Evolutionary conservation across 2,888 invertebrate genomes (phyloP).

Genomic region (Anthrax anthrax): DNA sequence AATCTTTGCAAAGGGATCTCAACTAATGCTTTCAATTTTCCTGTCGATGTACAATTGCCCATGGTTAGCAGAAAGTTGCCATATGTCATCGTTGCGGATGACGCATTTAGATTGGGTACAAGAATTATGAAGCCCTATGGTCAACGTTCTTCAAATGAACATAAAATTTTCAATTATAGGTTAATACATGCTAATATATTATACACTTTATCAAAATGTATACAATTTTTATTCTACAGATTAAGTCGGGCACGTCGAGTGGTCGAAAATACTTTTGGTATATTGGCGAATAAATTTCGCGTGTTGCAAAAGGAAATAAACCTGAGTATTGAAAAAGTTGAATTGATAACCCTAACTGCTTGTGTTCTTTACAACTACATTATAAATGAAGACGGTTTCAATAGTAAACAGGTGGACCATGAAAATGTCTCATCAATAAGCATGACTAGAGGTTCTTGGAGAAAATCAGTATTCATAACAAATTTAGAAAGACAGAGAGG

Average conservation of each 20-base stretch:
- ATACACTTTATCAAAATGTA: too few relatives aligned
- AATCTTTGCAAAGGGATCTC: too few relatives aligned
- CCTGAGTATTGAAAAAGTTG: background rate
- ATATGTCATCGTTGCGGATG: constrained; percentile 10
- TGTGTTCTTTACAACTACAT: background rate
- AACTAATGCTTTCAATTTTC: background rate
- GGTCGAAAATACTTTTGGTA: background rate
- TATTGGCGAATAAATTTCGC: background rate
- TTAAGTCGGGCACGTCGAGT: background rate
- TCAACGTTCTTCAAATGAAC: background rate
- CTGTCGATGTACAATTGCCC: background rate
- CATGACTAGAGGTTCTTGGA: background rate
- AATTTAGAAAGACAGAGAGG: background rate
- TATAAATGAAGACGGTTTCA: background rate
- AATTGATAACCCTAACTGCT: background rate
- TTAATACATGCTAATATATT: too few relatives aligned
- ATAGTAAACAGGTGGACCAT: background rate
- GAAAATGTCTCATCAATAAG: background rate
- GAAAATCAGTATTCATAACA: background rate
- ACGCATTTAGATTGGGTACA: constrained; percentile 8
- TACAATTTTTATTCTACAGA: background rate
- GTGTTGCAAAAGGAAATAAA: background rate
- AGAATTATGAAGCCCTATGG: constrained; percentile 11
- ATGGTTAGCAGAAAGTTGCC: background rate
- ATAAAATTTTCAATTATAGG: constrained; percentile 2